phyloP scores from a whole-genome alignment of 2,888 invertebrate species.

The Tenthredo notha region DNA sequence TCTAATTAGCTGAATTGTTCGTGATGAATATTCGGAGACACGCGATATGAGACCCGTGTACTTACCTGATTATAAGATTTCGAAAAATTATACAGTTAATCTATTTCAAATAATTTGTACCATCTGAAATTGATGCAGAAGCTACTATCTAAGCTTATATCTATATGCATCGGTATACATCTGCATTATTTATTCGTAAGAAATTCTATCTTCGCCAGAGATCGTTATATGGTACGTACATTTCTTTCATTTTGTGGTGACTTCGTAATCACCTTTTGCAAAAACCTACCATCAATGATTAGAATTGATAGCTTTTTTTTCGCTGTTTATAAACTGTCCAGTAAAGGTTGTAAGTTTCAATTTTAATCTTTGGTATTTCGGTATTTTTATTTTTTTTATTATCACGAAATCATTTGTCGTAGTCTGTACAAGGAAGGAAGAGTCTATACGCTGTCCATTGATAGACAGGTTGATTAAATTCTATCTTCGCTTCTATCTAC shows the following conservation, averaged over 20 bases:
- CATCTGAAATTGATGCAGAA: neutral
- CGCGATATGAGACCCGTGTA: neutral
- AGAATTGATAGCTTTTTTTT: neutral
- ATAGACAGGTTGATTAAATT: slow-evolving; percentile 35
- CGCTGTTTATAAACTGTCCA: neutral
- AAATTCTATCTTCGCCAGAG: neutral
- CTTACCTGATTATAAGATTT: neutral
- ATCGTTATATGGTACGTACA: neutral
- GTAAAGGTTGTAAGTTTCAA: neutral
- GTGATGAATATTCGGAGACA: neutral
- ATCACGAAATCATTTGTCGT: neutral
- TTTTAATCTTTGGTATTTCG: neutral
- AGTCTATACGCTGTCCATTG: neutral
- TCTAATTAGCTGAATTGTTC: neutral
- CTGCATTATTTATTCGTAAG: neutral
- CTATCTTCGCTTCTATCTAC: neutral
- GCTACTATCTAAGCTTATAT: neutral
- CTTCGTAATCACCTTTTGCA: neutral
- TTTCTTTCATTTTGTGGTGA: neutral
- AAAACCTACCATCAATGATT: neutral
- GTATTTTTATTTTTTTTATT: neutral
- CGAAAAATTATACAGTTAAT: neutral
- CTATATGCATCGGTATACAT: neutral
- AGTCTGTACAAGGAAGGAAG: slow-evolving; percentile 7
- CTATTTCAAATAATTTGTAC: neutral